A percentile compares a stretch with the other conserved stretches of the same genome.
These are phyloP conservation scores for Alsophila aescularia DNA, from an alignment of 2,888 invertebrate species.

Conservation along the genomic window DNA sequence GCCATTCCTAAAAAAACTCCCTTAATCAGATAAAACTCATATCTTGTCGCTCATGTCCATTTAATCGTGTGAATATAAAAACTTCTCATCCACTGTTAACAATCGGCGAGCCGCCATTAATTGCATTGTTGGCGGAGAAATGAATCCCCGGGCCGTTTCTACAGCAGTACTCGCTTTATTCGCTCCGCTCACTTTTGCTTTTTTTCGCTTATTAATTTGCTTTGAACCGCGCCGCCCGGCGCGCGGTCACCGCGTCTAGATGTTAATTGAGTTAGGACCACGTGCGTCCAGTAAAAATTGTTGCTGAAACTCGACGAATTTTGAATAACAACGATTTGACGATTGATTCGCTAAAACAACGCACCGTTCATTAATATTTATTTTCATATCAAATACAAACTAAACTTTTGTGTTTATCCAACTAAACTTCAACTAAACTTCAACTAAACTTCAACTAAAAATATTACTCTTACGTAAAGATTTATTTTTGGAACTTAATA, in stretches of 20 bases:
- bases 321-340: constrained; percentile 2
- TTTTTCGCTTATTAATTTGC: constrained; percentile 6
- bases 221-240: constrained; percentile 6
- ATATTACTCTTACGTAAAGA: too few species aligned
- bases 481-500: too few species aligned
- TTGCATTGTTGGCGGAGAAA: constrained; percentile 22
- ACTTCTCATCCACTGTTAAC: constrained; percentile 4
- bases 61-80: constrained; percentile 10
- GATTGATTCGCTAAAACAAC: neutral
- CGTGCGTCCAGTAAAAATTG: constrained; percentile 2
- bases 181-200: constrained; percentile 6
- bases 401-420: too few species aligned
- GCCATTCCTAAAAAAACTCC: neutral
- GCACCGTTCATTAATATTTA: too few species aligned
- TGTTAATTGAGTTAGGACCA: constrained; percentile 15
- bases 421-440: too few species aligned
- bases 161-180: constrained; percentile 11
- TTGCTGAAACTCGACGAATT: constrained; percentile 1
- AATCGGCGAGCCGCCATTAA: constrained; percentile 18
- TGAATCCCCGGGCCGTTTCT: constrained; percentile 26
- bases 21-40: constrained; percentile 10
- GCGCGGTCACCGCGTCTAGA: constrained; percentile 1
- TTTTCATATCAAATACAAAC: too few species aligned
- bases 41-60: constrained; percentile 6
- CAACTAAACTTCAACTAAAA: too few species aligned